Evolutionary conservation across 1,140 invertebrate species (phyloP).

Genomic region (Drosophila gunungcola): DNA sequence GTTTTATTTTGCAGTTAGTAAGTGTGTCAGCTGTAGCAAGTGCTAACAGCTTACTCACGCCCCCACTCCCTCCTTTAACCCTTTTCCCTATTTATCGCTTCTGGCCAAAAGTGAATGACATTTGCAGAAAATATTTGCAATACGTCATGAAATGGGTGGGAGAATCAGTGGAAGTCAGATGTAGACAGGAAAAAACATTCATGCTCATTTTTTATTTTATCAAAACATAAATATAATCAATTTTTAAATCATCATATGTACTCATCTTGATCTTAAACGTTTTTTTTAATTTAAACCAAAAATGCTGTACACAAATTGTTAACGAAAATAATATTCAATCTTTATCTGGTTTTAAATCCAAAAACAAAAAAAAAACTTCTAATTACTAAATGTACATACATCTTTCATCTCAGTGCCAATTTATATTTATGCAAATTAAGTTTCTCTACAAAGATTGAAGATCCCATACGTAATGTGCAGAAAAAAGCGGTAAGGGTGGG

Average conservation of each 20-base stretch:
- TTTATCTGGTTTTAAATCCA: too few relatives aligned
- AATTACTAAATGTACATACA: neutral
- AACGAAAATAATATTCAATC: too few relatives aligned
- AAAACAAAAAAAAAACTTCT: too few relatives aligned
- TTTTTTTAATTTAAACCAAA: too few relatives aligned
- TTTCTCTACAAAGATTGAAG: constrained; percentile 16
- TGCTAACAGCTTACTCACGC: constrained; percentile 39
- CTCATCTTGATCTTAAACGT: too few relatives aligned
- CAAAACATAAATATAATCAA: too few relatives aligned
- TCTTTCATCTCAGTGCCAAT: constrained; percentile 2
- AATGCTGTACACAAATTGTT: too few relatives aligned
- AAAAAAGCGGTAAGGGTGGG: constrained; percentile 17
- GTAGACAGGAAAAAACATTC: neutral
- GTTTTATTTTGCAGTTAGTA: constrained; percentile 35
- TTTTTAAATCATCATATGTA: too few relatives aligned
- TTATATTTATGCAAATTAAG: constrained; percentile 32
- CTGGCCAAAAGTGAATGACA: constrained; percentile 50
- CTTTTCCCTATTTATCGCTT: constrained; percentile 18
- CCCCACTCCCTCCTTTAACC: neutral
- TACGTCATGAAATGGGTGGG: neutral
- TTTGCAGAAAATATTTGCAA: constrained; percentile 31
- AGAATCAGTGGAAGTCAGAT: neutral
- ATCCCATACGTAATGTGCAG: constrained; percentile 2
- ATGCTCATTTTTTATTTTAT: too few relatives aligned
- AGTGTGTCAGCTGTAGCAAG: constrained; percentile 42